Evolutionary conservation across 2,888 invertebrate genomes (phyloP), one percentile per base, ranked within the genome.

Genomic region (Lepeophtheirus nordmannii): DNA sequence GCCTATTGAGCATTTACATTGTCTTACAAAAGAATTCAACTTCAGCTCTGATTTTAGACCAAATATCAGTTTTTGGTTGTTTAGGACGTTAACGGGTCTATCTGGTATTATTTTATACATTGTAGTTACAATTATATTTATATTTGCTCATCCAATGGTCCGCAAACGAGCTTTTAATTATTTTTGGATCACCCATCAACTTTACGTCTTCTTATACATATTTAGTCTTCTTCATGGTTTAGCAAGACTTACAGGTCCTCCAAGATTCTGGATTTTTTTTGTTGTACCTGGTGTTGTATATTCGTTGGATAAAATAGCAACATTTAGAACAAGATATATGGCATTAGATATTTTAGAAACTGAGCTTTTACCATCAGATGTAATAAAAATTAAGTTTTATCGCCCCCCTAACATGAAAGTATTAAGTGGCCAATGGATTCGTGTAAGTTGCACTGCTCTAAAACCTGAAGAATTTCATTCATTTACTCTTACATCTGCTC

Each of bases 21-120:
- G 94, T 73, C 80, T 96, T 9, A 94, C 94, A 1, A 86, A 88
- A 70, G 94, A 96, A 76, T 86, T 96, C 10, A 86, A 89, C 71
- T 94, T 96, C 73, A 85, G 89, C 0, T 92, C 92, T 0, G 94
- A 94, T 76, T 90, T 90, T 72, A 85, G 89, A 72, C 92, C 93
- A 0, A 91, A 91, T 11, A 91, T 94, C 69, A 86, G 87, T 0
- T 94, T 89, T 75, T 96, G 94, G 94, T 82, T 94, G 38, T 94
- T 93, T 76, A 87, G 89, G 76, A 94, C 94, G 2, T 82, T 94
- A 10, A 93, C 93, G 70, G 90, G 92, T 69, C 76, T 89, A 5
- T 89, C 87, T 1, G 92, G 93, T 12, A 88, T 94, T 0, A 73
- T 89, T 1, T 79, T 94, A 0, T 93, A 91, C 74, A 80, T 88